These are phyloP conservation scores for Ectropis crepuscularia DNA, from an alignment of 2,888 invertebrate genomes.

Conservation along the genomic window DNA sequence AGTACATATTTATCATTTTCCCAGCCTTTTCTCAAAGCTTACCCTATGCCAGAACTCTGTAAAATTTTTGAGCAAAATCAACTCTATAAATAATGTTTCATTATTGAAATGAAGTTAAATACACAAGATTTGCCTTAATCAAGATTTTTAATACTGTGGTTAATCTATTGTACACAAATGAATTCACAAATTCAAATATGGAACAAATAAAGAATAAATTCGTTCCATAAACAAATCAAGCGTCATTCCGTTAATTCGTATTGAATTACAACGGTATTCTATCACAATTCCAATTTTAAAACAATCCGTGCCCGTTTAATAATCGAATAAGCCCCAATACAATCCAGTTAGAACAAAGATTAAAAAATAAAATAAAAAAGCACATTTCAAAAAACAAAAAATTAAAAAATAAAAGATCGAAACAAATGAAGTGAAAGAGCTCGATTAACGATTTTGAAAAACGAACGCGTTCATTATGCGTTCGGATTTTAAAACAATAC, in stretches of 20 bases:
- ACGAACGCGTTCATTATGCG: conserved; percentile 70
- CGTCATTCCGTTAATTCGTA: conserved; percentile 78
- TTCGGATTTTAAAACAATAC: conserved; percentile 81
- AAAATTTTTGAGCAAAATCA: too few relatives aligned
- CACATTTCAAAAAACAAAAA: conserved; percentile 39
- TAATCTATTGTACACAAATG: too few relatives aligned
- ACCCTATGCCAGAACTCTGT: too few relatives aligned
- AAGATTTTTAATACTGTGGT: too few relatives aligned
- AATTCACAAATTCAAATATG: neutral
- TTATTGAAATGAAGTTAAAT: too few relatives aligned
- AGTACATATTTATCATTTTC: too few relatives aligned
- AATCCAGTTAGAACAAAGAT: conserved; percentile 62
- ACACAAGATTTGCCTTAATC: too few relatives aligned
- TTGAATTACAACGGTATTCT: conserved; percentile 75
- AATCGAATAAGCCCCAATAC: conserved; percentile 68
- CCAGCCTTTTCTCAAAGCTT: too few relatives aligned
- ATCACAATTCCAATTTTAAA: conserved; percentile 64
- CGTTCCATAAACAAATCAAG: conserved; percentile 58
- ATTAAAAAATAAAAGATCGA: conserved; percentile 57
- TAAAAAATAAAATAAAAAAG: conserved; percentile 41
- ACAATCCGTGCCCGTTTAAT: conserved; percentile 58
- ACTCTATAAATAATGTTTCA: too few relatives aligned
- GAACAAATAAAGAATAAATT: conserved; percentile 24
- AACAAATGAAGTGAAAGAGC: conserved; percentile 81
- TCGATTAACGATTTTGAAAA: conserved; percentile 76